A percentile compares a stretch with the other conserved stretches of the same genome.
Evolutionary conservation across 2,113 vertebrate species (phyloP).

Genomic region (Eptatretus burgeri): DNA sequence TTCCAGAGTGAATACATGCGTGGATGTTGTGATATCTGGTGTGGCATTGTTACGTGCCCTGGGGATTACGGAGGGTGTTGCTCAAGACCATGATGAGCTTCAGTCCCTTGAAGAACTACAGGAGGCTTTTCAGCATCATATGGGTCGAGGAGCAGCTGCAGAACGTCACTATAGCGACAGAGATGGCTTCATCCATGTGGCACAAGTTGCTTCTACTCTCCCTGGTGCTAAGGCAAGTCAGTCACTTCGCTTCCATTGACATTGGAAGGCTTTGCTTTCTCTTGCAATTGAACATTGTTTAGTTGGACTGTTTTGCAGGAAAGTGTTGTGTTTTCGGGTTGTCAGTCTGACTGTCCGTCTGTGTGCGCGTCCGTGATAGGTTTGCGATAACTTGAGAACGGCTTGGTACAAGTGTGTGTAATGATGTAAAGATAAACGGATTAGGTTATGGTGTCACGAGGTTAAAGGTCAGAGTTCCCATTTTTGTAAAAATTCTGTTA

Average conservation of each 20-base stretch:
- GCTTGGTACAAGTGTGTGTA: too few relatives aligned
- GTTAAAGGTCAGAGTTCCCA: too few relatives aligned
- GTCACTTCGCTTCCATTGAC: not conserved
- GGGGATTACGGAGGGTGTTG: slow-evolving; percentile 26
- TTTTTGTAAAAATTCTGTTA: too few relatives aligned
- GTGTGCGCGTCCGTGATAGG: too few relatives aligned
- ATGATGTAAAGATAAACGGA: too few relatives aligned
- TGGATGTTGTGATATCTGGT: slow-evolving; percentile 69
- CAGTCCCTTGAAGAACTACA: slow-evolving; percentile 33
- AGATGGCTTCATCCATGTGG: slow-evolving; percentile 33
- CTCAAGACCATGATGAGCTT: slow-evolving; percentile 34
- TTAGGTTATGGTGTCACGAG: too few relatives aligned
- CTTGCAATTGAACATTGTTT: too few relatives aligned
- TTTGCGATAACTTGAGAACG: too few relatives aligned
- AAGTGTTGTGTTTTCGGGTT: too few relatives aligned
- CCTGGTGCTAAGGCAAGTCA: slow-evolving; percentile 43
- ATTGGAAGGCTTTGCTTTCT: too few relatives aligned
- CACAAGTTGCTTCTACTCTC: slow-evolving; percentile 29
- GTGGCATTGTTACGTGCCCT: slow-evolving; percentile 52
- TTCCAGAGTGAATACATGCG: slow-evolving; percentile 59
- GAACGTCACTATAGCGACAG: slow-evolving; percentile 65
- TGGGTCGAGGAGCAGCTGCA: slow-evolving; percentile 53
- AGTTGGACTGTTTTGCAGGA: too few relatives aligned
- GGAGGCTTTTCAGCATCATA: slow-evolving; percentile 50
- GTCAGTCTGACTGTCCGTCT: too few relatives aligned